Conservation (phyloP, 2,797 vertebrate genomes). For the Simalia tracyae region DNA sequence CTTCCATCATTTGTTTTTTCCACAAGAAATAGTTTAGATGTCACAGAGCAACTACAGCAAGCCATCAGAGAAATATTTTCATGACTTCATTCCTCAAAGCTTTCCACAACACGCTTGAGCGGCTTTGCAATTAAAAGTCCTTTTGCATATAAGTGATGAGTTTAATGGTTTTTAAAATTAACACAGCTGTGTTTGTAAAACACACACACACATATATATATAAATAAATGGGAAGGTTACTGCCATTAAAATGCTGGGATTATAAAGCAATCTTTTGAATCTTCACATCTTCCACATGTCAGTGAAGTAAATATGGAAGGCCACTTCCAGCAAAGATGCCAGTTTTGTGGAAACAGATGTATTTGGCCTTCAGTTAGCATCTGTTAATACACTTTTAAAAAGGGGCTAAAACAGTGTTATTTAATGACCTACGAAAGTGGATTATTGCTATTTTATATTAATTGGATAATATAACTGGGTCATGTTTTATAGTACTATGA, state of each 20-base stretch:
- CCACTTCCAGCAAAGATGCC: neutral
- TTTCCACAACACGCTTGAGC: conserved; percentile 39
- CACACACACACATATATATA: conserved; percentile 37
- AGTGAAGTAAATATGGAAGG: neutral
- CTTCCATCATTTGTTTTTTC: conserved; percentile 33
- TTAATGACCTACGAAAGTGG: neutral
- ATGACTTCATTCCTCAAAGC: conserved; percentile 48
- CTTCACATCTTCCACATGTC: neutral
- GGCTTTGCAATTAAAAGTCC: conserved; percentile 46
- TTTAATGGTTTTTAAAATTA: conserved; percentile 64
- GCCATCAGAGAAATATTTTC: conserved; percentile 32
- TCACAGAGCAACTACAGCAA: conserved; percentile 2
- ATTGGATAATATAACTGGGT: neutral
- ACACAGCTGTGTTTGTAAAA: conserved; percentile 62
- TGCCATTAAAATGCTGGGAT: conserved; percentile 52
- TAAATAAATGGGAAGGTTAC: conserved; percentile 34
- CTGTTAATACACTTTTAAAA: neutral
- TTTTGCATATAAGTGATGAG: conserved; percentile 45
- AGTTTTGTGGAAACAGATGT: neutral
- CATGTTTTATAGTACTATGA: neutral
- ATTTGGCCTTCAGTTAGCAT: neutral
- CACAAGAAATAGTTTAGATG: too few species aligned
- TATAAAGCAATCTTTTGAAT: conserved; percentile 49
- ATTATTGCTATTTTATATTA: neutral
- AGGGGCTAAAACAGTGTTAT: neutral